Evolutionary conservation across 1,140 invertebrate genomes (phyloP), one percentile per base, ranked within the genome.

Genomic region (Aphelinus atriplicis): DNA sequence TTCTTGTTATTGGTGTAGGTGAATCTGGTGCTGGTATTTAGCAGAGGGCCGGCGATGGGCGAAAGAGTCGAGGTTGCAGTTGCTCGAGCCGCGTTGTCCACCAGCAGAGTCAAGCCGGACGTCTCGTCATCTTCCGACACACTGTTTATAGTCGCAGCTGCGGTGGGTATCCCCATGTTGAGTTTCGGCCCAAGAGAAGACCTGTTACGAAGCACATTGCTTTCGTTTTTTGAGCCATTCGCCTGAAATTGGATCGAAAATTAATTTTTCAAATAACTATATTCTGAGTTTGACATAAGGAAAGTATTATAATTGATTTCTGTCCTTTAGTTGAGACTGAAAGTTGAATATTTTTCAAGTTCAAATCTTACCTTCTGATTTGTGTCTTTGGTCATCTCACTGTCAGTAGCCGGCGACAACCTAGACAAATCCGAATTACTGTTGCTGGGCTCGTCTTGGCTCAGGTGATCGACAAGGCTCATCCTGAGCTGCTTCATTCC

Each of bases 1-100:
- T 84, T 83, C n/a, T 87, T 87, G 48, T 87, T 87, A 62, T 88
- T 88, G 1, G 84, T 60, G 60, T 88, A 88, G 0, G 86, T 88
- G 63, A 84, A 88, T 60, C 51, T n/a, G 56, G 87, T 87, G 80
- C 87, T 84, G 76, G 84, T 85, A n/a, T 85, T 82, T 0, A 87
- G 69, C 2, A 88, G 75, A 7, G 87, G 84, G 0, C 86, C 86
- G 9, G 85, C 84, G n/a, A 87, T 82, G 1, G 86, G 86, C 26
- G 86, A 87, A 0, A 88, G 77, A 0, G 87, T 85, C 7, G 86
- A 88, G 0, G 84, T 81, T 76, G 87, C 86, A 0, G 86, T 86
- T 0, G 86, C 84, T 2, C 86, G 85, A 3, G 84, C 82, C 3
- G 82, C 83, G 58, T 81, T 85, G 26, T 81, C 77, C n/a, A 82